Evolutionary conservation across 2,797 vertebrate species (phyloP).

Genomic region (Morelia viridis): DNA sequence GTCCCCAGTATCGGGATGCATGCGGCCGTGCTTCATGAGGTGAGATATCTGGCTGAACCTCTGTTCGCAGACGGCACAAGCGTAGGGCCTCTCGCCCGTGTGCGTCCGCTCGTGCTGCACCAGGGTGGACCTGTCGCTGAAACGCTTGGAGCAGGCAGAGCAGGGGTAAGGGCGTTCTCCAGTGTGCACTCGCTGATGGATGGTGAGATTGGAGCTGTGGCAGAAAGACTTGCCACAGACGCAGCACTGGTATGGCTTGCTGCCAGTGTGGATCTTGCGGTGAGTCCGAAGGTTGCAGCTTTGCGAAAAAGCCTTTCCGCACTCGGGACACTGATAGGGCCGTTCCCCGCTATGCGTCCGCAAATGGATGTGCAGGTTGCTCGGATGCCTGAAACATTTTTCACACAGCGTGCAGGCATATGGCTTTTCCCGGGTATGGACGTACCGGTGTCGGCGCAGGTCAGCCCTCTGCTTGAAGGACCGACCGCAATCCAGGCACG

Average conservation of each 20-base stretch:
- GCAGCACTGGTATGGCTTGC: constrained; percentile 16
- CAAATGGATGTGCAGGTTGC: constrained; percentile 63
- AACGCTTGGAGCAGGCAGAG: constrained; percentile 41
- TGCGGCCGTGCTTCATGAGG: constrained; percentile 16
- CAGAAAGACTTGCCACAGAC: neutral
- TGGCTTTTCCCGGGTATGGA: constrained; percentile 46
- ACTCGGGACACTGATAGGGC: constrained; percentile 17
- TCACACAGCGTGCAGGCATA: constrained; percentile 36
- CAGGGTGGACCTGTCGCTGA: constrained; percentile 13
- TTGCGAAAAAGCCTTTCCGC: constrained; percentile 27
- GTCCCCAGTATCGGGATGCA: neutral
- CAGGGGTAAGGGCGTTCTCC: constrained; percentile 31
- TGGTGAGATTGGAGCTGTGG: constrained; percentile 38
- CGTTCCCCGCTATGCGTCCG: constrained; percentile 50
- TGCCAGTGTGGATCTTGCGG: constrained; percentile 9
- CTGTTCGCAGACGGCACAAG: neutral
- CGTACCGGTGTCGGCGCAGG: constrained; percentile 60
- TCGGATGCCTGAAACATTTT: constrained; percentile 56
- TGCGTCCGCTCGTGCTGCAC: constrained; percentile 23
- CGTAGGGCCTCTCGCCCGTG: constrained; percentile 11
- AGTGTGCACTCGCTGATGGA: constrained; percentile 22
- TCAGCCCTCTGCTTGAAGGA: constrained; percentile 23
- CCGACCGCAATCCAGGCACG: neutral
- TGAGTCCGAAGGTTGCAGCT: constrained; percentile 33
- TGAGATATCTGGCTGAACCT: constrained; percentile 27